Base-by-base conservation (phyloP, 1,140 invertebrate species). In the Goniozus legneri region DNA sequence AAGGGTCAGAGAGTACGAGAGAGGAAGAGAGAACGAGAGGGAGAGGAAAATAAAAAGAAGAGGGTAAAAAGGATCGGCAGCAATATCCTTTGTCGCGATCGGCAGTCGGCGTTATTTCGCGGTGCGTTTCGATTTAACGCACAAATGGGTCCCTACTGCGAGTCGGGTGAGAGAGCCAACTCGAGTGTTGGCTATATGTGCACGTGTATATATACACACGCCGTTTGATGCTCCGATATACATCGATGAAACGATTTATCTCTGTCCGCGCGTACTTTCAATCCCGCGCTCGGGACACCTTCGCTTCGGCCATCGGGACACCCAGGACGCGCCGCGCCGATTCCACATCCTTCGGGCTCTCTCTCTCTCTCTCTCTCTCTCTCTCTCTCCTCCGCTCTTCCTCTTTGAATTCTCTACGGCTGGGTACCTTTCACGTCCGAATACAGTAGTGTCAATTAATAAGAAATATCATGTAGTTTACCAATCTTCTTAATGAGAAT, bases 231-330 rank as follows among this genome's bases (percentile, higher is more conserved):
- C 57, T 59, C 58, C 58, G 57, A 59, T 58, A 58, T 58, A 55
- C 55, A 59, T 59, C 56, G 57, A 59, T 59, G 57, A 59, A 59
- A 59, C 57, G 57, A 59, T 59, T 59, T 58, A 59, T 59, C 57
- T 58, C 57, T 54, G 57, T 58, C 57, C 56, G 56, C 47, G 47
- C 44, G 56, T 50, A 58, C 57, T 59, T 59, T 58, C 57, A 58
- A 59, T 59, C 47, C n/a, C n/a, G n/a, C 51, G 52, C 36, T 42
- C 57, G 38, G 56, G 51, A 59, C 57, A 59, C 57, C 56, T 59
- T 53, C 51, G n/a, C n/a, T n/a, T n/a, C n/a, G n/a, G n/a, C 55
- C 47, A 50, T 58, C 55, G 56, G 55, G 55, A 58, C 44, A 54
- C 44, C 55, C 56, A 54, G 56, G 51, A 58, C 44, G 55, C 51